Percentiles rank a stretch among this genome's conserved stretches.
Conservation (phyloP, 2,797 vertebrate genomes). For the Dendrocincla tyrannina region DNA sequence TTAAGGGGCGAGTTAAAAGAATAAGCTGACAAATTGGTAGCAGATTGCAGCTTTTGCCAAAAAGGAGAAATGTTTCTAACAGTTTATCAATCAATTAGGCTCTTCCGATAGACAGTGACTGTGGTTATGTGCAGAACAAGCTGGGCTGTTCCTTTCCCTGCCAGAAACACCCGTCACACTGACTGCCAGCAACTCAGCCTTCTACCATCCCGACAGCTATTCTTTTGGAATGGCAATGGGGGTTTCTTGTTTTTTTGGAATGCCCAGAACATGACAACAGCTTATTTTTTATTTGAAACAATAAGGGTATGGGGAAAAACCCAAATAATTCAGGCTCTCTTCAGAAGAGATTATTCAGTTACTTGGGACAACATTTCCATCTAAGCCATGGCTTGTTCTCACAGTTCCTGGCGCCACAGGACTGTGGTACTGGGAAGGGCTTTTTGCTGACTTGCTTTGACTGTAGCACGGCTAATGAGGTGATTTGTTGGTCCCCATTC, state of each 20-base stretch:
- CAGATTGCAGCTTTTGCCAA: slow-evolving; percentile 79
- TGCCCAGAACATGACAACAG: slow-evolving; percentile 42
- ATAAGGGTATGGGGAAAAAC: neutral
- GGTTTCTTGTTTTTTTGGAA: neutral
- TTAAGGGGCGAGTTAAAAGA: neutral
- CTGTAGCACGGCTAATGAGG: neutral
- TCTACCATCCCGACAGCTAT: slow-evolving; percentile 57
- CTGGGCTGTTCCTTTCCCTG: slow-evolving; percentile 33
- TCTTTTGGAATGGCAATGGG: neutral
- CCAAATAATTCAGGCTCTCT: neutral
- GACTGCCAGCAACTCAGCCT: slow-evolving; percentile 62
- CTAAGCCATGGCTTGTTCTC: slow-evolving; percentile 63
- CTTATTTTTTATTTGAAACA: slow-evolving; percentile 33
- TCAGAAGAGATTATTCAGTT: slow-evolving; percentile 64
- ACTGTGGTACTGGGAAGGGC: slow-evolving; percentile 40
- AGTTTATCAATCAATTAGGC: slow-evolving; percentile 67
- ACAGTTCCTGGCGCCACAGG: slow-evolving; percentile 39
- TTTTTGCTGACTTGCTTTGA: slow-evolving; percentile 55
- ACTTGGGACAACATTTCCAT: slow-evolving; percentile 67
- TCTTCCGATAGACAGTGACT: slow-evolving; percentile 55
- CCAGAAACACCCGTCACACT: slow-evolving; percentile 63
- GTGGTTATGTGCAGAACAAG: slow-evolving; percentile 70
- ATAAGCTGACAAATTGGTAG: slow-evolving; percentile 74
- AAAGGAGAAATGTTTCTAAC: slow-evolving; percentile 79
- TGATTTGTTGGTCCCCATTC: neutral